Evolutionary conservation across 2,797 vertebrate species (phyloP), one percentile per base, ranked within the genome.

Genomic region (Coilia nasus): DNA sequence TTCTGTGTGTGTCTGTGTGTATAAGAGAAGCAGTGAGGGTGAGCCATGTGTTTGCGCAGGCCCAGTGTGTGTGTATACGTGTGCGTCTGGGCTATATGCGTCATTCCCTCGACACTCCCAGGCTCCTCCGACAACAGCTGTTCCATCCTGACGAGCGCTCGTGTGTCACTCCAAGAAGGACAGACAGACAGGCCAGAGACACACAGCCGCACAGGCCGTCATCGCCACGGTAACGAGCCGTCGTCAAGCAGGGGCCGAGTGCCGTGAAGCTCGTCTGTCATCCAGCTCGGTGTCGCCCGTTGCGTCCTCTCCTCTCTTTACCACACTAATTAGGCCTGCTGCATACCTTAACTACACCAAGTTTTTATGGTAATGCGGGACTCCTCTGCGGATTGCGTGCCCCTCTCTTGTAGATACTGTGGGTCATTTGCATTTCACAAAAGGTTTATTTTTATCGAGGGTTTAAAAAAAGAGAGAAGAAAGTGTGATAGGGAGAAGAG

Each of bases 291-390:
- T 54, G 50, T 82, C n/a, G n/a, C n/a, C n/a, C 57, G 81, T 83
- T 25, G 35, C 35, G 19, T 54, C 23, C 35, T 87, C 78, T 82
- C 82, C 85, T 83, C 88, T 80, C 83, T 89, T 87, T 86, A 85
- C 84, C 84, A 86, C 83, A 59, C 92, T 94, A 90, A 91, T 94
- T 94, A 93, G 89, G 85, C 81, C 85, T 67, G 89, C 87, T 85
- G 88, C 89, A 82, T 89, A 86, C 85, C 88, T 92, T 92, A 92
- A 92, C 94, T 93, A 91, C 56, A 84, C 87, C 87, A 88, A 83
- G 83, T 88, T 89, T 78, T 92, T 90, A 93, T 93, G 92, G 87
- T 89, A 94, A 93, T 93, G 87, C 47, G 17, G 83, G 83, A 90
- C 87, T 87, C 89, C 88, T 88, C 86, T 88, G 88, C 91, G 88